Base-by-base conservation (phyloP, 2,797 vertebrate species). In the Morelia viridis region DNA sequence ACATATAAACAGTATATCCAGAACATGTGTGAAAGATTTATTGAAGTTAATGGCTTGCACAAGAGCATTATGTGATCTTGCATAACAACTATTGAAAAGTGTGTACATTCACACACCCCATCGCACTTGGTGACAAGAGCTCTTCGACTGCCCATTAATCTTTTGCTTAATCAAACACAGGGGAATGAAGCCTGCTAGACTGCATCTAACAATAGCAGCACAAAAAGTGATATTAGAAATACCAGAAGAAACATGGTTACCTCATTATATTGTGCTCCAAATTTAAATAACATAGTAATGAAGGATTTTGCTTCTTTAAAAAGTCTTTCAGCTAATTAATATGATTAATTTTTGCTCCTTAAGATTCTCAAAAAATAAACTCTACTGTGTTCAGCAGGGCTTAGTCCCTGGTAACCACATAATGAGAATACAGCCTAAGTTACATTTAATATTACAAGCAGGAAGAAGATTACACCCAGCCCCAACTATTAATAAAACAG, bases 401-500 rank as follows among this genome's bases (percentile, higher is more conserved):
- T 53, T 85, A 62, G 24, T 24, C 4, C 15, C 61, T 62, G 24
- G 24, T 24, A 85, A 85, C 6, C 2, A 53, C 50, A 85, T 13
- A 12, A 41, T 28, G 53, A 13, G 53, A 57, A 61, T 26, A 26
- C 19, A 80, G 65, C 50, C 87, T 61, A 46, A 5, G 19, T 31
- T 57, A 50, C 9, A 53, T 50, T 65, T 68, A 68, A 85, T 60
- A 60, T 84, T 71, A 2, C 13, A 31, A 46, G 22, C 86, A 26
- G 62, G 41, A 41, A 88, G 56, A 24, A 11, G 24, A 57, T 57
- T 84, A 91, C 56, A 88, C 2, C 2, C 89, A 92, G 87, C 41
- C 28, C 91, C 41, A 0, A 0, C n/a, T 10, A 31, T 53, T 90
- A 89, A 57, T 22, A 93, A 1, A 5, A 31, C 0, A 0, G 24